Conservation (phyloP, 2,888 invertebrate genomes). For the Sialis fuliginosa region DNA sequence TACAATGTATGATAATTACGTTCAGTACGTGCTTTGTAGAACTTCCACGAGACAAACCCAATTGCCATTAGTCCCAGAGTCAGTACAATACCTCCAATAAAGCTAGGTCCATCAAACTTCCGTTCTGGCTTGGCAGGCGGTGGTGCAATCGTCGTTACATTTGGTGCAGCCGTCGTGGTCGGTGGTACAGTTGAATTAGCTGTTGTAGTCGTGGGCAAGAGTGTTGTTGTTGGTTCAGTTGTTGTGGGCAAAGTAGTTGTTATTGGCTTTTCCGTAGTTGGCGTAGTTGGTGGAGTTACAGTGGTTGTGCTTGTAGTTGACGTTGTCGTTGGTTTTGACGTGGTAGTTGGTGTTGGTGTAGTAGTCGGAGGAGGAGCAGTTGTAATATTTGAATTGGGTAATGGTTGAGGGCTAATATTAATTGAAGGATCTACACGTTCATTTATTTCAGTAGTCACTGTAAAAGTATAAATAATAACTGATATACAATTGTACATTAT, state of each 20-base stretch:
- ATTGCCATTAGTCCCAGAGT: constrained; percentile 63
- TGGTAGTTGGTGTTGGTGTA: not conserved
- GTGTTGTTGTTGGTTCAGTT: constrained; percentile 5
- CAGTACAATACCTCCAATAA: constrained; percentile 72
- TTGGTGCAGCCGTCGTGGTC: constrained; percentile 10
- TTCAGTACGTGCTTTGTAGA: constrained; percentile 72
- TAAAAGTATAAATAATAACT: too few species aligned
- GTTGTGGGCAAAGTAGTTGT: constrained; percentile 15
- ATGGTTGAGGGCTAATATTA: not conserved
- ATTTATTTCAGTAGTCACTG: too few species aligned
- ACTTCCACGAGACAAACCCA: constrained; percentile 68
- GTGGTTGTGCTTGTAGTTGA: constrained; percentile 7
- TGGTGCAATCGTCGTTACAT: constrained; percentile 10
- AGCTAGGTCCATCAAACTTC: constrained; percentile 59
- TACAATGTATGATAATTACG: constrained; percentile 76
- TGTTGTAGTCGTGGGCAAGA: constrained; percentile 10
- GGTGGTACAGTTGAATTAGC: constrained; percentile 10
- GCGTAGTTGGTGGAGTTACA: constrained; percentile 7
- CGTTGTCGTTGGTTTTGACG: constrained; percentile 8
- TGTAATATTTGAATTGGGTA: not conserved
- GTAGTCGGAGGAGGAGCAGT: not conserved
- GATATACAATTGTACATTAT: too few species aligned
- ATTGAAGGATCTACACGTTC: too few species aligned
- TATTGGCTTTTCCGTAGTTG: constrained; percentile 16
- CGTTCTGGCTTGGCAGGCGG: constrained; percentile 16